Base-by-base conservation (phyloP, 2,888 invertebrate species). In the Pandemis cinnamomeana region DNA sequence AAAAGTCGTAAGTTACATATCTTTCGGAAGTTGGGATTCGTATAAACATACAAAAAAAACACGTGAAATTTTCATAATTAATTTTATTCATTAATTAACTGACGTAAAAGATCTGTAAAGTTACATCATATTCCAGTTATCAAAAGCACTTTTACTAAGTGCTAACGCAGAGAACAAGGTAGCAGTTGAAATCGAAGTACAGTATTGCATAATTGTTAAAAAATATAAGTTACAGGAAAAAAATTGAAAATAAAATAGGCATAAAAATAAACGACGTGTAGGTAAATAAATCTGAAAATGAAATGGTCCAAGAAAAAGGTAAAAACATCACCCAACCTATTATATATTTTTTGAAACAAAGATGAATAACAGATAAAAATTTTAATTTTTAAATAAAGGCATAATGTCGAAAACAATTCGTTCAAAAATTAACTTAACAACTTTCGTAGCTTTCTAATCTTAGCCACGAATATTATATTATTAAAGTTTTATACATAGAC, bases 71-170 rank as follows among this genome's bases (percentile, higher is more conserved):
- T 1, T 5, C 10, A 27, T 4, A 11, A 58, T 11, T 58, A n/a
- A 27, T 27, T 58, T 27, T 10, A 27, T 58, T 20, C 11, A 71
- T 71, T 71, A 42, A 41, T 41, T 46, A 13, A 63, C 10, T 72
- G 68, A 68, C 27, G 55, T 11, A 72, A 63, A 62, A 55, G 36
- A 48, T 55, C 46, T 58, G 36, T 62, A 5, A 48, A 55, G 46
- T 68, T 72, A 63, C 72, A 62, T 72, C 72, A 68, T 72, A 62
- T 55, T 72, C 72, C 72, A 53, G 67, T 55, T 67, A 55, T 44
- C 36, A 20, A 67, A 41, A 15, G 36, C 13, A 55, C 67, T 67
- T 61, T 55, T 36, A 20, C 20, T 53, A 11, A 62, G 53, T 46
- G 15, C 44, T 6, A 11, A 58, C 5, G 11, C 58, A 58, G 10